These are phyloP conservation scores for Drosophila fungiperda DNA, from an alignment of 2,888 invertebrate species.

Conservation along the genomic window DNA sequence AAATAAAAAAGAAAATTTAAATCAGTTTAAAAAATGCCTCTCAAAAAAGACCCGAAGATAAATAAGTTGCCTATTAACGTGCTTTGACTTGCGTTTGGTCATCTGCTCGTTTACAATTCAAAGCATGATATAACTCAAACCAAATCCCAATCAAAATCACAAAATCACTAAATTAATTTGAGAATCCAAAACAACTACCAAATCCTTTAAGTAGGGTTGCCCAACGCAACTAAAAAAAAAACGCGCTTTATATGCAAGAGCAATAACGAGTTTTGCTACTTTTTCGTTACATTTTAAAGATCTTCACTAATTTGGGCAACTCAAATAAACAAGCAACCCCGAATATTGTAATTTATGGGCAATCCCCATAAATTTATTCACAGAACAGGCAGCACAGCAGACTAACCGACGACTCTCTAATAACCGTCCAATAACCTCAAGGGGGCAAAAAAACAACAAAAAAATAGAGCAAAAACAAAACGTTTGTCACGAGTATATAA, in stretches of 20 bases:
- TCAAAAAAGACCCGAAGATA: conserved; percentile 8
- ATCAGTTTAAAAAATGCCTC: conserved; percentile 6
- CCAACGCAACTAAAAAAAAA: conserved; percentile 2
- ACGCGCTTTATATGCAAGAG: conserved; percentile 51
- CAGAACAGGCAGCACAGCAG: conserved; percentile 21
- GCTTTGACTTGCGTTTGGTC: conserved; percentile 2
- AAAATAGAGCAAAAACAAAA: conserved; percentile 1
- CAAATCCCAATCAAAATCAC: conserved; percentile 28
- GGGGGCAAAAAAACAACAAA: not conserved
- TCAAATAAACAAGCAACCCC: conserved; percentile 31
- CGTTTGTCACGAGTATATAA: conserved; percentile 43
- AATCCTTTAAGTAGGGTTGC: conserved; percentile 37
- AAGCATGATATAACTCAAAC: conserved; percentile 34
- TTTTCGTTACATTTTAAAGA: conserved; percentile 37
- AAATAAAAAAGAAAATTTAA: not conserved
- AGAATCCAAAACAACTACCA: conserved; percentile 21
- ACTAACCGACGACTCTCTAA: conserved; percentile 30
- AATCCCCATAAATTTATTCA: conserved; percentile 39
- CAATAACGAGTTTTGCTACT: conserved; percentile 18
- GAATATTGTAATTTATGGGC: conserved; percentile 49
- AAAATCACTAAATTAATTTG: conserved; percentile 52
- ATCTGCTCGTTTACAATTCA: conserved; percentile 46
- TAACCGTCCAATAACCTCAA: conserved; percentile 8
- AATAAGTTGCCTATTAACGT: conserved; percentile 11
- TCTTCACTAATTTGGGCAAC: conserved; percentile 53